Conservation (phyloP, 2,888 invertebrate genomes). For the Eupithecia pulchellata region DNA sequence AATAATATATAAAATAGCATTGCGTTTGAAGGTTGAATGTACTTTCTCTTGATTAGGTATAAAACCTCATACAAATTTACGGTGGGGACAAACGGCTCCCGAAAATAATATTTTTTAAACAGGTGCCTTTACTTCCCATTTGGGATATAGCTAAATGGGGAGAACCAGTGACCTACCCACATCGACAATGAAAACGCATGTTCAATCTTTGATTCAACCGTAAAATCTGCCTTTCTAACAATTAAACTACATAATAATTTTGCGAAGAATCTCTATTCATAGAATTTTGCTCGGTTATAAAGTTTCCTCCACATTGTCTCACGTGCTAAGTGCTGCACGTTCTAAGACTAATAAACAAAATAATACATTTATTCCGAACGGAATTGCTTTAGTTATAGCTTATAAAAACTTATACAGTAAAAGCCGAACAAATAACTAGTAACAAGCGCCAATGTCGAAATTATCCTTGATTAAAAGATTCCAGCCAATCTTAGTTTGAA, state of each 20-base stretch:
- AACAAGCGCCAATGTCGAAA: slow-evolving; percentile 29
- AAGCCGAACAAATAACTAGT: slow-evolving; percentile 27
- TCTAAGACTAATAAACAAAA: background rate
- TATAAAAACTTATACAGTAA: slow-evolving; percentile 28
- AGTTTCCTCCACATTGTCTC: background rate
- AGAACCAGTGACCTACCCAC: too few species aligned
- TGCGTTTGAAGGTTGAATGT: too few species aligned
- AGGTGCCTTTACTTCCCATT: too few species aligned
- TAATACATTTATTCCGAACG: slow-evolving; percentile 1
- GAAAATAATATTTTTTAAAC: too few species aligned
- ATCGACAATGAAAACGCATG: too few species aligned
- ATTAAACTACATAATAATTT: background rate
- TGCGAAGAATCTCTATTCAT: background rate
- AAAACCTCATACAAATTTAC: too few species aligned
- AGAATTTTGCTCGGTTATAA: background rate
- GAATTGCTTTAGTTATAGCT: background rate
- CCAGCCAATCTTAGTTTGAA: slow-evolving; percentile 44
- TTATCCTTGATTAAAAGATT: slow-evolving; percentile 43
- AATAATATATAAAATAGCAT: too few species aligned
- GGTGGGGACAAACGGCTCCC: too few species aligned
- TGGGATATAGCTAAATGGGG: too few species aligned
- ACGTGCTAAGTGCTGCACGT: too few species aligned
- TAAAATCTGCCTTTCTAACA: background rate
- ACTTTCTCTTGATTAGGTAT: too few species aligned
- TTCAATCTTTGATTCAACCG: background rate